Evolutionary conservation across 2,888 invertebrate species (phyloP), one percentile per base, ranked within the genome.

Genomic region (Dynastes grantii): DNA sequence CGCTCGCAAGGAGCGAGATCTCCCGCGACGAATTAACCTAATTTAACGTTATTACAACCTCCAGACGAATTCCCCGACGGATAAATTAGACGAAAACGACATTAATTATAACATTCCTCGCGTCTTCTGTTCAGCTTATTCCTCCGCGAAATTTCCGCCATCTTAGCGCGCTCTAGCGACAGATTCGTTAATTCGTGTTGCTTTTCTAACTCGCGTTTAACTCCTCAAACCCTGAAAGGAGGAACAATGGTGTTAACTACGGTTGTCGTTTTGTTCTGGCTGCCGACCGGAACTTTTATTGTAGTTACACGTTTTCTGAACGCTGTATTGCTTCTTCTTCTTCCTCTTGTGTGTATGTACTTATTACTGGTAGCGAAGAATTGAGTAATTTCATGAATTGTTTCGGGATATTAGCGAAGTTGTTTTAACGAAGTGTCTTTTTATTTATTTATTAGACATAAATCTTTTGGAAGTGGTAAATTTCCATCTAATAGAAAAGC

Each of bases 21-120:
- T 61, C 63, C 63, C 51, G 64, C 71, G 63, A 71, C 65, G 73
- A 79, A 77, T 79, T 79, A 79, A 79, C 79, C 79, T 79, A 79
- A 79, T 79, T 79, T 79, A 79, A 77, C 63, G 77, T 79, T 77
- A 79, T 79, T 79, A 79, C 79, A 79, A 79, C 79, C 79, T 79
- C 77, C 79, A 77, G 79, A 77, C 79, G 64, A 77, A 79, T 79
- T 79, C 79, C 75, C 77, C 77, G 75, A 73, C 79, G 65, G 73
- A 71, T 76, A 79, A 79, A 79, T 79, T 79, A 75, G 76, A 65
- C 70, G 79, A 76, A 79, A 78, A 79, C 76, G 79, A 76, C 79
- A 79, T 76, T 79, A 79, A 79, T 79, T 79, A 76, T 70, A 68
- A 70, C 79, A 70, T 76, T 78, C 78, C 55, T 40, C 53, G 29